A percentile compares a stretch with the other conserved stretches of the same genome.
Evolutionary conservation across 1,140 invertebrate genomes (phyloP).

Genomic region (Cardiocondyla obscurior): DNA sequence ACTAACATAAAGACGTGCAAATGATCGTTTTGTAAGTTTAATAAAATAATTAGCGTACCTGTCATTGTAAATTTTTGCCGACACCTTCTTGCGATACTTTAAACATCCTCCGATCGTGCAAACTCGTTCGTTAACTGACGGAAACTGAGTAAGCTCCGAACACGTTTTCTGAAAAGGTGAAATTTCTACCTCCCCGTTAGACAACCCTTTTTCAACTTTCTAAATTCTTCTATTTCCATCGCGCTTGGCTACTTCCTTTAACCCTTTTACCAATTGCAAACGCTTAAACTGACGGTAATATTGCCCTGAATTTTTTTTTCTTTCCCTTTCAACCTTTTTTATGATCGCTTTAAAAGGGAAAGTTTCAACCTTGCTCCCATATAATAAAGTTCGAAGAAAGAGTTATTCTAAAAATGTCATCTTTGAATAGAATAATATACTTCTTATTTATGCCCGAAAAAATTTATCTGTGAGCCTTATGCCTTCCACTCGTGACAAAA

Average conservation of each 20-base stretch:
- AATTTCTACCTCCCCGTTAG: constrained; percentile 64
- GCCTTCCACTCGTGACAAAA: not conserved
- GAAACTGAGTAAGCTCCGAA: constrained; percentile 67
- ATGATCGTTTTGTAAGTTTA: constrained; percentile 74
- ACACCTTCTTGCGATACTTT: not conserved
- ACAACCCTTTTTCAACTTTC: constrained; percentile 79
- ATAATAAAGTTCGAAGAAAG: constrained; percentile 65
- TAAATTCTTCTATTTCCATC: constrained; percentile 74
- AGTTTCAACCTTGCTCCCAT: constrained; percentile 66
- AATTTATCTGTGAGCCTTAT: constrained; percentile 53
- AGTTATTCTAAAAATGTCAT: constrained; percentile 7
- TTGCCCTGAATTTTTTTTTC: not conserved
- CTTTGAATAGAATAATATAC: constrained; percentile 13
- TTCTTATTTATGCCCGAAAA: constrained; percentile 25
- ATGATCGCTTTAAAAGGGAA: constrained; percentile 72
- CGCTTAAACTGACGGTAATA: not conserved
- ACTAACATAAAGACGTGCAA: not conserved
- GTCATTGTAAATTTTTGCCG: constrained; percentile 3
- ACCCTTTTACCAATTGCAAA: constrained; percentile 67
- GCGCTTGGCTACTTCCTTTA: constrained; percentile 72
- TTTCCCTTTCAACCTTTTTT: constrained; percentile 78
- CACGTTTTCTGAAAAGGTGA: constrained; percentile 69
- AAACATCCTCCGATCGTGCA: not conserved
- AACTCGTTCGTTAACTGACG: constrained; percentile 57
- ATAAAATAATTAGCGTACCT: constrained; percentile 76